Conservation (phyloP, 2,888 invertebrate genomes). For the Papilio elwesi region DNA sequence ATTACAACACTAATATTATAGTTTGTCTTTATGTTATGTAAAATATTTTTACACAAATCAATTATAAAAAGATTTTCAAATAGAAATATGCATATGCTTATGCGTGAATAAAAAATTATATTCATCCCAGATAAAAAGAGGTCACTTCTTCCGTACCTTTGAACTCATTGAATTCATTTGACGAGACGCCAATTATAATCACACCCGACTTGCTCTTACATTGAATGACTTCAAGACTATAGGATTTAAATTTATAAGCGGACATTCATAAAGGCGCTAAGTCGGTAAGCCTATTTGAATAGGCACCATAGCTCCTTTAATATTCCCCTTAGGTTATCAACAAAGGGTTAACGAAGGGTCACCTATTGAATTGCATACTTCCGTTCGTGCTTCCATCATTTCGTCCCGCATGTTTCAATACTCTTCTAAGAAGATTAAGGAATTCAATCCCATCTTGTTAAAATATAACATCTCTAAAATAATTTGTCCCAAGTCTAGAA, state of each 20-base stretch:
- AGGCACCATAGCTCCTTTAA: conserved; percentile 13
- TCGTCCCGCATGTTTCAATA: conserved; percentile 38
- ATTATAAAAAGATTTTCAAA: too few relatives aligned
- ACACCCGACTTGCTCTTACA: conserved; percentile 60
- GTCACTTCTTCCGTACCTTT: conserved; percentile 59
- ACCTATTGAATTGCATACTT: conserved; percentile 34
- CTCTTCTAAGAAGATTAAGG: conserved; percentile 20
- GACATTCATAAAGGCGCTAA: conserved; percentile 48
- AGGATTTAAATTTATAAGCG: conserved; percentile 48
- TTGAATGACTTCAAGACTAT: conserved; percentile 54
- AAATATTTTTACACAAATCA: too few relatives aligned
- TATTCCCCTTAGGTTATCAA: conserved; percentile 24
- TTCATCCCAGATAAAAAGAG: conserved; percentile 46
- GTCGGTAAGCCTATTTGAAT: conserved; percentile 32
- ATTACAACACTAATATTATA: too few relatives aligned
- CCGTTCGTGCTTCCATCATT: conserved; percentile 28
- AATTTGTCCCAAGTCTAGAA: background rate
- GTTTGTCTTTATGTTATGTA: too few relatives aligned
- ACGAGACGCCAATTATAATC: conserved; percentile 67
- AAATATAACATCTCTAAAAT: background rate
- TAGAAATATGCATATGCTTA: background rate
- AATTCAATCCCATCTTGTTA: conserved; percentile 9
- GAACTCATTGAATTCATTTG: conserved; percentile 55
- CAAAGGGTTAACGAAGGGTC: conserved; percentile 32
- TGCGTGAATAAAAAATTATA: background rate